Evolutionary conservation across 2,797 vertebrate species (phyloP), one percentile per base, ranked within the genome.

Genomic region (Poecilia picta): DNA sequence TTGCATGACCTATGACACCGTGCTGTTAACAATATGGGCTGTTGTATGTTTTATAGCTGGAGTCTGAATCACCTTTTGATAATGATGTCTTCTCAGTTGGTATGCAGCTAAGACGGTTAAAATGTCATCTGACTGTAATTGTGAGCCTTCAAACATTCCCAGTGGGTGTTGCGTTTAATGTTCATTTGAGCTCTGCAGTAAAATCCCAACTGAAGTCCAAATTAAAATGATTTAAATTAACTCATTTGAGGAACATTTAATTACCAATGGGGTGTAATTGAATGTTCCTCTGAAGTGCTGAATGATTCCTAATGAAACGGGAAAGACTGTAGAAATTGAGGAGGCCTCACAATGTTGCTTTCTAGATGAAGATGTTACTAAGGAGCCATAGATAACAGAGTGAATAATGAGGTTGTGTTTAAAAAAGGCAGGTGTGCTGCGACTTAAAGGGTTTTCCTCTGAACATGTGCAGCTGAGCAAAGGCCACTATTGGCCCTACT

Each of bases 201-300:
- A 94, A 93, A 89, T 86, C 85, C 83, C 43, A 46, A 90, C 86
- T 76, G 82, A 92, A 90, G 88, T 85, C 88, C 89, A 92, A 92
- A 93, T 89, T 87, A 89, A 93, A 88, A 93, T 94, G 92, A 94
- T 95, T 95, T 95, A 93, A 94, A 92, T 92, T 81, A 94, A 92
- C 80, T 92, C 87, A 93, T 94, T 94, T 93, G 90, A 90, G 91
- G 90, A 92, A 92, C 92, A 93, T 95, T 95, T 94, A 94, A 94
- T 96, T 94, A 94, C 89, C 89, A 86, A 77, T 89, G 88, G 85
- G 90, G 89, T 84, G 73, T 94, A 95, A 94, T 94, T 95, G 90
- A 95, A 95, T 94, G 92, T 93, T 94, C 91, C 93, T 93, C 89
- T 88, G 83, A 93, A 94, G 92, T 93, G 93, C 88, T 89, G 89